A percentile compares a stretch with the other conserved stretches of the same genome.
Conservation (phyloP, 2,888 invertebrate genomes). For the Agrotis segetum region DNA sequence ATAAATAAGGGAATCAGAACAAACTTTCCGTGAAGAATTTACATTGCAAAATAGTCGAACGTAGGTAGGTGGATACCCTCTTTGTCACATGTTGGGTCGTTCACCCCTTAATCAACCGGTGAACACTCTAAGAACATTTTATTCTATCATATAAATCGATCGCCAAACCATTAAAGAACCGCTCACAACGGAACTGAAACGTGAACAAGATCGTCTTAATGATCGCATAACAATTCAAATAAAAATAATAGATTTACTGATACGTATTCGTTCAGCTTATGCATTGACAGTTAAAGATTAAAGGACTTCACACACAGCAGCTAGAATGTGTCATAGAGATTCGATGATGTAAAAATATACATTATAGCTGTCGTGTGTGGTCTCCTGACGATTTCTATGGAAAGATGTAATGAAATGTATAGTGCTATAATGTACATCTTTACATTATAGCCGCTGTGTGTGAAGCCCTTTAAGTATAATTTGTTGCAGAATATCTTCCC, state of each 20-base stretch:
- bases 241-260: constrained; percentile 20
- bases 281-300: constrained; percentile 17
- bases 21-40: constrained; percentile 66
- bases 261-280: constrained; percentile 13
- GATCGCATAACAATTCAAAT: constrained; percentile 46
- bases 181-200: constrained; percentile 57
- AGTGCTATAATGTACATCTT: no score
- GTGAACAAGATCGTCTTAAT: constrained; percentile 49
- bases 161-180: constrained; percentile 48
- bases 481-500: constrained; percentile 28
- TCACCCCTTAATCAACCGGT: constrained; percentile 65
- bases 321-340: no score
- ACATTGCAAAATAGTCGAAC: constrained; percentile 69
- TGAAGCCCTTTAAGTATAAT: no score
- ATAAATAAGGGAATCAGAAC: constrained; percentile 74
- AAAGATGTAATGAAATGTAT: no score
- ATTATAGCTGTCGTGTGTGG: no score
- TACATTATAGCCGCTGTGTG: no score
- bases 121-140: constrained; percentile 51
- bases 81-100: constrained; percentile 68
- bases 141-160: constrained; percentile 65
- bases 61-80: constrained; percentile 69
- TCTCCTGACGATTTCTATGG: no score
- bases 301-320: no score
- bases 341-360: no score